These are phyloP conservation scores for Pteronotus mesoamericanus DNA, from an alignment of 2,797 vertebrate species.

Conservation along the genomic window DNA sequence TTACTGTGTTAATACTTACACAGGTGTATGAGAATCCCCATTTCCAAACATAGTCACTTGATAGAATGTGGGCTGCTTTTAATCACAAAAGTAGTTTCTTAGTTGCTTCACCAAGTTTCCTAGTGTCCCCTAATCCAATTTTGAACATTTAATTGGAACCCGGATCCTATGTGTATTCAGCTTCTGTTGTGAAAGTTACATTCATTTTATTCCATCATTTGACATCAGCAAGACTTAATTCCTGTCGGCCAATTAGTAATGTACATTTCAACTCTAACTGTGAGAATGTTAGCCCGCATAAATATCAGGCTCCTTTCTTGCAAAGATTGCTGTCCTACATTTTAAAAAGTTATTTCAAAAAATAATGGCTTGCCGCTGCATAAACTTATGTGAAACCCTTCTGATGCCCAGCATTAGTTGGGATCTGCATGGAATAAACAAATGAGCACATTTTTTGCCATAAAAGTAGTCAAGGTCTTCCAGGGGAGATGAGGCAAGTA, in stretches of 20 bases:
- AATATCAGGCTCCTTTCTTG: background rate
- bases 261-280: background rate
- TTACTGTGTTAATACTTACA: background rate
- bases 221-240: background rate
- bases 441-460: background rate
- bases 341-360: conserved; percentile 27
- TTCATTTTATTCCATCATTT: conserved; percentile 34
- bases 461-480: background rate
- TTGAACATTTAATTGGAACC: background rate
- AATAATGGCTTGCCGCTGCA: background rate
- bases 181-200: background rate
- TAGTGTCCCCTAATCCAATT: background rate
- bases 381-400: background rate
- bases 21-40: background rate
- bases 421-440: background rate
- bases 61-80: background rate
- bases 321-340: background rate
- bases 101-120: background rate
- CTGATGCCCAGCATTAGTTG: background rate
- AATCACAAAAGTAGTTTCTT: background rate
- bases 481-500: background rate
- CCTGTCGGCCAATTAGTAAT: conserved; percentile 1
- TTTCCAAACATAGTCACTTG: background rate
- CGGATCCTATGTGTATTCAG: background rate
- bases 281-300: background rate